Percentiles rank a stretch among this genome's conserved stretches.
Conservation (phyloP, 1,140 invertebrate species). For the Psix sp. region DNA sequence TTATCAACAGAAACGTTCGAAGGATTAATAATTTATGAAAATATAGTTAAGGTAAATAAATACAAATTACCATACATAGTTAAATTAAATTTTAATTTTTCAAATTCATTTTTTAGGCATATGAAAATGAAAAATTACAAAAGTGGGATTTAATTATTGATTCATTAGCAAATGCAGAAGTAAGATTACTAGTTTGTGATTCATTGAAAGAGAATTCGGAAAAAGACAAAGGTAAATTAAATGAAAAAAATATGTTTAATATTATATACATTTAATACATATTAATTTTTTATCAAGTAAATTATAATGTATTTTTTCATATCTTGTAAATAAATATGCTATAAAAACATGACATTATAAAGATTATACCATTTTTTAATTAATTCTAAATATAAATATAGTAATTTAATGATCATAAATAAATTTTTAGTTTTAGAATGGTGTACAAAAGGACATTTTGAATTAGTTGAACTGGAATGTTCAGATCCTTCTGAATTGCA, state of each 20-base stretch:
- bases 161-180: constrained; percentile 63
- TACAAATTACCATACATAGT: constrained; percentile 6
- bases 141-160: constrained; percentile 62
- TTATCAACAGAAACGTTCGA: constrained; percentile 76
- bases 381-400: background rate
- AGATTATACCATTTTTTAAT: too few relatives aligned
- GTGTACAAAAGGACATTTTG: constrained; percentile 83
- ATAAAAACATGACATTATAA: too few relatives aligned
- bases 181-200: constrained; percentile 67
- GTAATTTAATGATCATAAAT: constrained; percentile 1
- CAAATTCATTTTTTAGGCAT: constrained; percentile 65
- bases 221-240: constrained; percentile 65
- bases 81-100: constrained; percentile 6
- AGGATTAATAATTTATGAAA: constrained; percentile 80
- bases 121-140: constrained; percentile 64
- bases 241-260: background rate
- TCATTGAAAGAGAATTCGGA: constrained; percentile 72
- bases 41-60: constrained; percentile 76
- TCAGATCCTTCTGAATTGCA: constrained; percentile 73
- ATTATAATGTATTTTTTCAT: too few relatives aligned
- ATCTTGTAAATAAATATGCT: too few relatives aligned
- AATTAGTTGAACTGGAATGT: constrained; percentile 84
- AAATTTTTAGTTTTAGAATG: constrained; percentile 78
- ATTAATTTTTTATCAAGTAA: too few relatives aligned
- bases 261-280: too few relatives aligned